Percentiles rank a stretch among this genome's conserved stretches.
Conservation (phyloP, 2,797 vertebrate genomes). For the Buphagus erythrorhynchus region DNA sequence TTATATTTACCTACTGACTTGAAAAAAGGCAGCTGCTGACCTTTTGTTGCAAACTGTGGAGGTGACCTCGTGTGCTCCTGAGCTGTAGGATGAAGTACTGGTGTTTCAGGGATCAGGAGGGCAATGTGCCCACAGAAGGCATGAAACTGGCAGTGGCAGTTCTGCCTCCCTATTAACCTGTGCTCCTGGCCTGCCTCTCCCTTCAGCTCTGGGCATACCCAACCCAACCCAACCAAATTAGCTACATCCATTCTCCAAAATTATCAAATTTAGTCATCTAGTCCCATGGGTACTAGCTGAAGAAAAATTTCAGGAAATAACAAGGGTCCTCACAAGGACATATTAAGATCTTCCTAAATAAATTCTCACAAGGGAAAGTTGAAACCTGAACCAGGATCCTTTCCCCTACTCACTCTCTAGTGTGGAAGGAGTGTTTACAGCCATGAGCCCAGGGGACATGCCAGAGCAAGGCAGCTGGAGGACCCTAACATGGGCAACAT, state of each 20-base stretch:
- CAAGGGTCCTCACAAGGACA: not conserved
- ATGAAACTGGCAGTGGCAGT: not conserved
- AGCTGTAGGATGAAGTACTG: not conserved
- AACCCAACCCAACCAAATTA: not conserved
- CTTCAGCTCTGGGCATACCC: not conserved
- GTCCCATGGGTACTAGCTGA: not conserved
- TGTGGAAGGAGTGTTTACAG: not conserved
- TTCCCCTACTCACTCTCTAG: not conserved
- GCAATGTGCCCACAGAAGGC: not conserved
- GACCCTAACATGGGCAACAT: not conserved
- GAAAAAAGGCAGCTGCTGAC: not conserved
- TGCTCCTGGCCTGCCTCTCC: not conserved
- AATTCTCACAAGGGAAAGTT: not conserved
- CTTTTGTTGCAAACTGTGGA: not conserved
- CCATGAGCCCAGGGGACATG: not conserved
- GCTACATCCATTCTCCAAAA: not conserved
- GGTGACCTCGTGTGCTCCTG: accelerated
- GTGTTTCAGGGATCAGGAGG: accelerated
- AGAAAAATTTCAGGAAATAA: not conserved
- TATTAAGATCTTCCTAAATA: not conserved
- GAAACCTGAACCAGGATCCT: not conserved
- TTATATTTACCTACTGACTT: not conserved
- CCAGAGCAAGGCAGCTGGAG: not conserved
- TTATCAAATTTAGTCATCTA: not conserved
- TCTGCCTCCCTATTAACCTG: not conserved